Conservation (phyloP, 2,113 vertebrate species). For the Herpetotheres cachinnans region DNA sequence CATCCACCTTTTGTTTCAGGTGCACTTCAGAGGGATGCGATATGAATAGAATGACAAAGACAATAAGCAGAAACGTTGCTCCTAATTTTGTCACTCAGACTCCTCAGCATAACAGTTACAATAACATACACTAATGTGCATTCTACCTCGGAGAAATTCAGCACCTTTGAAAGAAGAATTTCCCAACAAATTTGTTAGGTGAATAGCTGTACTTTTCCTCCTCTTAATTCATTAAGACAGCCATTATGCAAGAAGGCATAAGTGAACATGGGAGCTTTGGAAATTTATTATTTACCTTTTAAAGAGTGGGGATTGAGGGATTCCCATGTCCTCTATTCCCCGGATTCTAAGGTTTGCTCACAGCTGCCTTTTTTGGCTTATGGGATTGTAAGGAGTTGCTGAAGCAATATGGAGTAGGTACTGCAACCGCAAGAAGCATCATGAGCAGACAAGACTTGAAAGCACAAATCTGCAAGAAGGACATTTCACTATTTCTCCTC, state of each 20-base stretch:
- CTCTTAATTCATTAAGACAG: background rate
- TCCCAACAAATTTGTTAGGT: background rate
- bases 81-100: background rate
- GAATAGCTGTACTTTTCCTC: background rate
- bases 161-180: background rate
- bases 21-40: background rate
- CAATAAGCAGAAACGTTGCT: background rate
- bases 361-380: background rate
- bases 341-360: background rate
- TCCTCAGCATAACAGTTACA: background rate
- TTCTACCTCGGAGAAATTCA: constrained; percentile 38
- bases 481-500: background rate
- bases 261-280: background rate
- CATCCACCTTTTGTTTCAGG: background rate
- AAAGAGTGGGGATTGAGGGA: background rate
- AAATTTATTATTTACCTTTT: background rate
- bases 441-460: background rate
- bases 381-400: background rate
- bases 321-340: background rate
- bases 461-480: background rate
- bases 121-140: background rate
- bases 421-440: background rate
- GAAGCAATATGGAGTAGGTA: background rate
- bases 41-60: background rate
- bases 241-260: background rate